phyloP scores from a whole-genome alignment of 2,888 invertebrate species.

The Cheilosia scutellata region DNA sequence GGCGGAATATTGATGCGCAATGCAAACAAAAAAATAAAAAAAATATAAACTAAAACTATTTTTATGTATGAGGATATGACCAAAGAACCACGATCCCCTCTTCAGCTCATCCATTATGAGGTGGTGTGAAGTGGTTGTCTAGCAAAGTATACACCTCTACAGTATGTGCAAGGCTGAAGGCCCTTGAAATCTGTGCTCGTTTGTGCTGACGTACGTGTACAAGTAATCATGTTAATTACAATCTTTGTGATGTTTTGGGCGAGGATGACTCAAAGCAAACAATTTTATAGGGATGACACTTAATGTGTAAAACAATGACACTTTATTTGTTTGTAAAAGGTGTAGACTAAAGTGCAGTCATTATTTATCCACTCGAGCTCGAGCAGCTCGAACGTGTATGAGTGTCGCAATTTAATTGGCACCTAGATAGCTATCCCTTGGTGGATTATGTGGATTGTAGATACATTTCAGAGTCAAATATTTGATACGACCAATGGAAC shows the following conservation, averaged over 20 bases:
- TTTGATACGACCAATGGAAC: no score
- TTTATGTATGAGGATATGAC: neutral
- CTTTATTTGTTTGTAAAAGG: constrained; percentile 1
- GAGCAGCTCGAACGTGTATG: neutral
- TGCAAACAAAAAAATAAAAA: neutral
- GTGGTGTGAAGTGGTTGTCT: constrained; percentile 23
- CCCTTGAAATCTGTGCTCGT: constrained; percentile 35
- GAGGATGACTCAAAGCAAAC: constrained; percentile 7
- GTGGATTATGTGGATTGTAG: neutral
- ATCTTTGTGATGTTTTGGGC: neutral
- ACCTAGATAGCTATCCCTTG: neutral
- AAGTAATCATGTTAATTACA: constrained; percentile 11
- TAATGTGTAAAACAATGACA: constrained; percentile 13
- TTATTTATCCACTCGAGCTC: neutral
- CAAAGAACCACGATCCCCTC: constrained; percentile 1
- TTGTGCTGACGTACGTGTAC: constrained; percentile 1
- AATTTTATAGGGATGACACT: constrained; percentile 6
- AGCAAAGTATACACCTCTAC: neutral
- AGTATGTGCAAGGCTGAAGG: neutral
- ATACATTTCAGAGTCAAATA: neutral
- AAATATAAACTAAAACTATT: neutral
- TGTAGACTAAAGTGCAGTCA: neutral
- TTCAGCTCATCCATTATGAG: constrained; percentile 9
- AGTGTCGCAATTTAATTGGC: neutral
- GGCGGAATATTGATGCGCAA: neutral